Evolutionary conservation across 2,888 invertebrate genomes (phyloP).

Genomic region (Strigamia crassipes): DNA sequence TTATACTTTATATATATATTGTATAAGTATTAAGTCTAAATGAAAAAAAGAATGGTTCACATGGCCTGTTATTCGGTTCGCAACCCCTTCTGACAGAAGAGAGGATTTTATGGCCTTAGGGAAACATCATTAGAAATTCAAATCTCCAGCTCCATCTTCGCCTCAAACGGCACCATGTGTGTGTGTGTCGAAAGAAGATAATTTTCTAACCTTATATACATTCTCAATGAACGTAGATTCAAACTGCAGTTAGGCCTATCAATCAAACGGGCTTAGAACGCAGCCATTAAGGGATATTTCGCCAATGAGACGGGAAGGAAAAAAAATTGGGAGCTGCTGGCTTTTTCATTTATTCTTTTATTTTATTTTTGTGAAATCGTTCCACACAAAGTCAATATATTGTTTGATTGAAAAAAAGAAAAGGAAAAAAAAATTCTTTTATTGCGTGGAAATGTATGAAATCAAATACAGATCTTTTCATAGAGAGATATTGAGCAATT

Average conservation of each 20-base stretch:
- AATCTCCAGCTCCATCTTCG: slow-evolving; percentile 30
- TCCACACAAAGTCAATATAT: neutral
- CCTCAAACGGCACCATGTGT: slow-evolving; percentile 27
- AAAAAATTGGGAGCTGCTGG: neutral
- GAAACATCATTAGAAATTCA: slow-evolving; percentile 36
- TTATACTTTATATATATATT: neutral
- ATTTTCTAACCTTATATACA: slow-evolving; percentile 36
- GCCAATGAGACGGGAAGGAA: neutral
- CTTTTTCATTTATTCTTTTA: slow-evolving; percentile 18
- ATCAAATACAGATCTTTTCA: slow-evolving; percentile 12
- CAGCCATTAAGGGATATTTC: slow-evolving; percentile 32
- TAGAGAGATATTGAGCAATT: slow-evolving; percentile 18
- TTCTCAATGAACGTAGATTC: slow-evolving; percentile 35
- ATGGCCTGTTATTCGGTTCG: slow-evolving; percentile 13
- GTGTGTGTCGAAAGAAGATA: slow-evolving; percentile 31
- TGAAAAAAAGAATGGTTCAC: neutral
- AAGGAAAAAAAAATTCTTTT: neutral
- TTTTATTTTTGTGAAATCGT: neutral
- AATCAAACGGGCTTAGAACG: slow-evolving; percentile 24
- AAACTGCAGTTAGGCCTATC: slow-evolving; percentile 34
- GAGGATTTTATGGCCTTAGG: slow-evolving; percentile 31
- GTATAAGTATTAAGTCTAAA: neutral
- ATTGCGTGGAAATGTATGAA: neutral
- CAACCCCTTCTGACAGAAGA: slow-evolving; percentile 29
- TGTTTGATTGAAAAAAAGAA: slow-evolving; percentile 19